These are phyloP conservation scores for Philhelius pedissequus DNA, from an alignment of 2,888 invertebrate genomes.

Conservation along the genomic window DNA sequence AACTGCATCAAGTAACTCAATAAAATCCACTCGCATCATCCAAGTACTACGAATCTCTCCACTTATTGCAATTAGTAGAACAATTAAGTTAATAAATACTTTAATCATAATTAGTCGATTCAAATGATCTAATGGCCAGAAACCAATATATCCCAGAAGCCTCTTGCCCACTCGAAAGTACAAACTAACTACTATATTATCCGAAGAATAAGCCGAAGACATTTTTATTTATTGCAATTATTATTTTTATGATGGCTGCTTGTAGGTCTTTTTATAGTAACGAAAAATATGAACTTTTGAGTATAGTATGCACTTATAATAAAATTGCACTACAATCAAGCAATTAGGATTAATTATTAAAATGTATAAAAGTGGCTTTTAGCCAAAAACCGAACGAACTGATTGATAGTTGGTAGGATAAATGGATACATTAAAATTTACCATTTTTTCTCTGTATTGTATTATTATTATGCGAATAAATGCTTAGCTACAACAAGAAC, in stretches of 20 bases:
- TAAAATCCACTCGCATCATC: background rate
- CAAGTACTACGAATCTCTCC: constrained; percentile 35
- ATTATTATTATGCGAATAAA: too few species aligned
- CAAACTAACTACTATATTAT: background rate
- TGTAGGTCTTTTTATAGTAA: background rate
- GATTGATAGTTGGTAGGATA: too few species aligned
- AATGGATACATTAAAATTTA: too few species aligned
- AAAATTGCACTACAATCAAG: background rate
- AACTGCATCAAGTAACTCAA: constrained; percentile 5
- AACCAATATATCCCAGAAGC: background rate
- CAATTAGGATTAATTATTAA: background rate
- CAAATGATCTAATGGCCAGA: constrained; percentile 24
- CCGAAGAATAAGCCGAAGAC: background rate
- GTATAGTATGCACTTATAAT: background rate
- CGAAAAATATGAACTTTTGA: background rate
- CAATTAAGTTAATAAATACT: background rate
- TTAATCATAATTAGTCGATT: background rate
- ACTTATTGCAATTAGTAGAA: constrained; percentile 31
- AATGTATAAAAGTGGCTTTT: too few species aligned
- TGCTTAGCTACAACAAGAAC: too few species aligned
- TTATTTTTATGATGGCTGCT: background rate
- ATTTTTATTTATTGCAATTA: background rate
- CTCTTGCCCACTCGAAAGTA: constrained; percentile 12
- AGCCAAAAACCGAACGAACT: too few species aligned
- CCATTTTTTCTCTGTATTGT: too few species aligned